These are phyloP conservation scores for Aphis craccivora DNA, from an alignment of 1,140 invertebrate species.

Conservation along the genomic window DNA sequence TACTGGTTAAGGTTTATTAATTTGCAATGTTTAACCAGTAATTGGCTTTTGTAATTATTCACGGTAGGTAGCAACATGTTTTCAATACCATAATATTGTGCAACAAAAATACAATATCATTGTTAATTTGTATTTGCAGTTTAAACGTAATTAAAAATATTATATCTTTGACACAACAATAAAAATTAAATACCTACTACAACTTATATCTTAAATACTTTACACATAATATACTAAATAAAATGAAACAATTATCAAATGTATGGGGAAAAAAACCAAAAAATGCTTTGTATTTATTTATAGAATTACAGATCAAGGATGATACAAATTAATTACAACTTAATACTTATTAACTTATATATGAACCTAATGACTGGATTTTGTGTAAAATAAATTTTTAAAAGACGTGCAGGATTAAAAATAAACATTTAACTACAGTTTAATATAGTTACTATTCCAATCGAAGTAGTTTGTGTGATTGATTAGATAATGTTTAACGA, in stretches of 20 bases:
- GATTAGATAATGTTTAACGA: background rate
- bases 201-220: background rate
- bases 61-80: background rate
- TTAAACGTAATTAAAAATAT: background rate
- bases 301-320: too few relatives aligned
- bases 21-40: constrained; percentile 37
- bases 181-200: background rate
- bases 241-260: background rate
- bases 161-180: background rate
- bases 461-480: background rate
- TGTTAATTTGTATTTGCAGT: background rate
- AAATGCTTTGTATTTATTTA: too few relatives aligned
- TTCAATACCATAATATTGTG: background rate
- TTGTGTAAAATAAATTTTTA: background rate
- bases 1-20: constrained; percentile 6
- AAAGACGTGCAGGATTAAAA: background rate
- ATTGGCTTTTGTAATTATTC: constrained; percentile 11
- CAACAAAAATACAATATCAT: background rate
- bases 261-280: background rate
- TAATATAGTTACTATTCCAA: background rate
- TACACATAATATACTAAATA: too few relatives aligned
- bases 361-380: background rate
- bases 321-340: background rate
- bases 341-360: background rate
- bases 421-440: background rate